These are phyloP conservation scores for Cinclus cinclus DNA, from an alignment of 2,113 vertebrate species.

Conservation along the genomic window DNA sequence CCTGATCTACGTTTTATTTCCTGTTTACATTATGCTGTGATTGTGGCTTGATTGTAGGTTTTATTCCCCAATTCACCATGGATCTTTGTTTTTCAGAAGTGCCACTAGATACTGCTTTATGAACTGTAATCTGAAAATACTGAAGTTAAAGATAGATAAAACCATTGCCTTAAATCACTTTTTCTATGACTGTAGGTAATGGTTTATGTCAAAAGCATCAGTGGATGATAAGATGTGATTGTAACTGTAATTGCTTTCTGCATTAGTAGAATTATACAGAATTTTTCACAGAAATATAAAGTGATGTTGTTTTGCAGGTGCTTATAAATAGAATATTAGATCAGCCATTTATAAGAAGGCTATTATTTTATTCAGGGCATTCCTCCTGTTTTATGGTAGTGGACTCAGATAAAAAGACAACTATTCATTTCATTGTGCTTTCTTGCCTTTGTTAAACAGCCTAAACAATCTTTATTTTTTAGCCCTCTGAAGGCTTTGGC, in stretches of 20 bases:
- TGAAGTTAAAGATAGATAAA: not conserved
- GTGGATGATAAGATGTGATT: not conserved
- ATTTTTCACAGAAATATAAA: conserved; percentile 26
- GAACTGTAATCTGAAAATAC: not conserved
- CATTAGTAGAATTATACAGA: not conserved
- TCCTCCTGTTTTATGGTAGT: conserved; percentile 27
- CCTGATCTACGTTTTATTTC: not conserved
- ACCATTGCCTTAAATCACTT: not conserved
- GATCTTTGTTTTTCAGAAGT: conserved; percentile 1
- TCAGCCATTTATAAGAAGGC: conserved; percentile 35
- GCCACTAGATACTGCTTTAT: not conserved
- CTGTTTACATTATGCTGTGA: not conserved
- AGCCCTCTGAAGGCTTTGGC: not conserved
- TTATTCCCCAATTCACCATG: not conserved
- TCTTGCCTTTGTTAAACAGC: conserved; percentile 5
- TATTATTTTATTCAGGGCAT: conserved; percentile 30
- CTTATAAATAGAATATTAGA: conserved; percentile 50
- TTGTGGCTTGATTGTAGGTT: not conserved
- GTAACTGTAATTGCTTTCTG: conserved; percentile 17
- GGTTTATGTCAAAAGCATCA: conserved; percentile 10
- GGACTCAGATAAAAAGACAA: not conserved
- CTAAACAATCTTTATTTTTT: not conserved
- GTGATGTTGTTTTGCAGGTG: conserved; percentile 9
- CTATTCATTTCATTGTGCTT: conserved; percentile 23
- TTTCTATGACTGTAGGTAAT: not conserved